Base-by-base conservation (phyloP, 2,797 vertebrate genomes). In the Todus mexicanus region DNA sequence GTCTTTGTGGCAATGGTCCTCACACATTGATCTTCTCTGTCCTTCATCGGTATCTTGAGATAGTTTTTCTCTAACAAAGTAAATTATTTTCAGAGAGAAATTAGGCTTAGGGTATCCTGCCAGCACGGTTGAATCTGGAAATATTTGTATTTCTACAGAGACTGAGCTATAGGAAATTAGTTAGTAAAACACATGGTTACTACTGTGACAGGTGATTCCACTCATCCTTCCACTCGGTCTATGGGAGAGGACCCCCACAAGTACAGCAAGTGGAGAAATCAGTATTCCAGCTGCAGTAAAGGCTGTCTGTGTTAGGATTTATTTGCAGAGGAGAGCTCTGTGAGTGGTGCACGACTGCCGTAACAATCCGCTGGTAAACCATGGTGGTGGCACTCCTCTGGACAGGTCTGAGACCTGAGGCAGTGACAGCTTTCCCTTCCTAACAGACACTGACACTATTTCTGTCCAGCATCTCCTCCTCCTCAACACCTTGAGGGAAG, bases 121-220 rank as follows among this genome's bases (percentile, higher is more conserved):
- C 51, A 60, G 68, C 26, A 2, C 57, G 84, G 35, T 26, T 60
- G 84, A 80, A 91, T 59, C 40, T 79, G 59, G 75, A 88, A 51
- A 66, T 81, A 83, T 92, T 95, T 92, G 40, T 68, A 54, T 85
- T 93, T 72, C 91, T 76, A 33, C 31, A 61, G 85, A 84, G 75
- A 71, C 53, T 84, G 92, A 93, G 37, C 75, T 66, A 6, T 76
- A 81, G 69, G 88, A 91, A 66, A 45, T 10, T 77, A 77, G 33
- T 73, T 92, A 73, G 70, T 86, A 94, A 94, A 94, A 65, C 25
- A 33, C 33, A 3, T 7, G 64, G 48, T 57, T 70, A 57, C 56
- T 76, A 74, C 77, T 71, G 45, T 94, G 77, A 57, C 23, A 29
- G 29, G 25, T 89, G 88, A 65, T 73, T 76, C 40, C 68, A 26